Evolutionary conservation across 1,140 invertebrate species (phyloP).

Genomic region (Leptinotarsa undecemlineata): DNA sequence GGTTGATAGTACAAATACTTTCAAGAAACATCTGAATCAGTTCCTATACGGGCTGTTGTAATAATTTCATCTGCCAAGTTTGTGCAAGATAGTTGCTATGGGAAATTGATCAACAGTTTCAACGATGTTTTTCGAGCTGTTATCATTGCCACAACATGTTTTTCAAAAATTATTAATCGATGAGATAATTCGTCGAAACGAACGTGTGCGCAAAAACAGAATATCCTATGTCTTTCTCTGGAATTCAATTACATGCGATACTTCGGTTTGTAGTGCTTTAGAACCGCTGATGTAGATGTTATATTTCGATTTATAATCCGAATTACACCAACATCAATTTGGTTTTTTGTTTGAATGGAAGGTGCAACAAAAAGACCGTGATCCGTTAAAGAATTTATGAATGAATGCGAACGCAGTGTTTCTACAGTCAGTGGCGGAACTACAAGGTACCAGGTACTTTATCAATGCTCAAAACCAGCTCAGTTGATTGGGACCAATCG

Average conservation of each 20-base stretch:
- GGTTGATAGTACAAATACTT: too few relatives aligned
- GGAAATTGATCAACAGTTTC: too few relatives aligned
- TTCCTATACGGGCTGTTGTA: too few relatives aligned
- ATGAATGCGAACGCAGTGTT: conserved; percentile 14
- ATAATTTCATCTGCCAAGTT: too few relatives aligned
- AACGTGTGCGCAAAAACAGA: not conserved
- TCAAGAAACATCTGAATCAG: too few relatives aligned
- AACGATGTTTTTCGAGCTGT: too few relatives aligned
- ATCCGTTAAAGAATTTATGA: conserved; percentile 23
- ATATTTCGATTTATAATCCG: conserved; percentile 7
- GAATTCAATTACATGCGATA: conserved; percentile 1
- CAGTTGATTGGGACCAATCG: too few relatives aligned
- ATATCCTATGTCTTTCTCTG: not conserved
- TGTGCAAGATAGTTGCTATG: too few relatives aligned
- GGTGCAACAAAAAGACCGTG: conserved; percentile 17
- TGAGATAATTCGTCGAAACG: too few relatives aligned
- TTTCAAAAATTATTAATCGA: too few relatives aligned
- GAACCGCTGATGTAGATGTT: not conserved
- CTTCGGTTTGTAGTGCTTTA: not conserved
- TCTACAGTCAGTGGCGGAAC: conserved; percentile 7
- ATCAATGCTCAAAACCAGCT: too few relatives aligned
- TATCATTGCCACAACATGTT: too few relatives aligned
- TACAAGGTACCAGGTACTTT: not conserved
- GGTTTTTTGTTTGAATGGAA: conserved; percentile 14
- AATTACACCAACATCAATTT: conserved; percentile 17